Conservation (phyloP, 2,113 vertebrate species). For the Nipponia nippon region DNA sequence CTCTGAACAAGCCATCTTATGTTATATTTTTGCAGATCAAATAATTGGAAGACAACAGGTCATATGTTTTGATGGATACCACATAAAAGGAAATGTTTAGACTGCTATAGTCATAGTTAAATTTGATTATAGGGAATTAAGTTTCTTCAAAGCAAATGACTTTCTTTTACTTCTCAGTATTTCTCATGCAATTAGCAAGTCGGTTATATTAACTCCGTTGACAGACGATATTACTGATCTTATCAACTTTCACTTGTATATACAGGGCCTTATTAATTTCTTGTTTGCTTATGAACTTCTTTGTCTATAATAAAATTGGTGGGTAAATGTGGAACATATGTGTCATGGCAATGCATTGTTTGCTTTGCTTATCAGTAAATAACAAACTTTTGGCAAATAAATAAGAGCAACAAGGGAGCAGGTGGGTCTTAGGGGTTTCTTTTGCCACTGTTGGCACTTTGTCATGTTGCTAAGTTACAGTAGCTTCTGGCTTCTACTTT, state of each 20-base stretch:
- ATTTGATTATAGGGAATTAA: constrained; percentile 9
- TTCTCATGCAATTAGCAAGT: constrained; percentile 25
- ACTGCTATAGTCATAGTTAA: background rate
- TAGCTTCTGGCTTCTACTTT: constrained; percentile 22
- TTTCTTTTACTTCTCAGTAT: constrained; percentile 6
- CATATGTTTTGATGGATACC: background rate
- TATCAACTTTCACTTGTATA: constrained; percentile 21
- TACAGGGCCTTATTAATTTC: constrained; percentile 25
- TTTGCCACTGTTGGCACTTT: constrained; percentile 23
- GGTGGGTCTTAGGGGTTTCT: constrained; percentile 12
- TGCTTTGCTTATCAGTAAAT: constrained; percentile 66
- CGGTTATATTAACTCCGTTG: constrained; percentile 36
- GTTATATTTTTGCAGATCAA: background rate
- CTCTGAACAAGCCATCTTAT: background rate
- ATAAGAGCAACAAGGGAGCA: constrained; percentile 31
- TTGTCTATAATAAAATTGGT: constrained; percentile 34
- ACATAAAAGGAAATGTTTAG: background rate
- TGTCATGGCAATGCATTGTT: background rate
- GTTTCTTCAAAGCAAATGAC: constrained; percentile 37
- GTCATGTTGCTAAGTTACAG: constrained; percentile 70
- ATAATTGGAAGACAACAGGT: background rate
- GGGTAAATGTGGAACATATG: background rate
- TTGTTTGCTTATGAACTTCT: constrained; percentile 51
- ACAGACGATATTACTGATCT: constrained; percentile 37
- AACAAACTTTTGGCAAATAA: constrained; percentile 63